phyloP scores from a whole-genome alignment of 2,113 vertebrate species.

The Candoia aspera region DNA sequence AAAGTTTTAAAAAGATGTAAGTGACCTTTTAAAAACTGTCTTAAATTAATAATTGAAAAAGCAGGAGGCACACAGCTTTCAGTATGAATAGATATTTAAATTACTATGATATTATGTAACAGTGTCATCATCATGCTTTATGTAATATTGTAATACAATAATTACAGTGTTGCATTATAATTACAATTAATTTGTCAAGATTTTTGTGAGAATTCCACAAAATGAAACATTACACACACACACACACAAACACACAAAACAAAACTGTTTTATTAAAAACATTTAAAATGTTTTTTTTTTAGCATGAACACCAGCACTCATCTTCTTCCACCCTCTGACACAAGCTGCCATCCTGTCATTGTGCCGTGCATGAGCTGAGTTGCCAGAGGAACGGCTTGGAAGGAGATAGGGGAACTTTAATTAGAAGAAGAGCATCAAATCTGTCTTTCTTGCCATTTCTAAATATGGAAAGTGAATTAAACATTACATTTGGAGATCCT shows the following conservation, averaged over 20 bases:
- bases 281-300: neutral
- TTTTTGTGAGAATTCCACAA: neutral
- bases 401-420: slow-evolving; percentile 48
- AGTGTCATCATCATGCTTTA: neutral
- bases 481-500: slow-evolving; percentile 25
- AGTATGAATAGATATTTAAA: neutral
- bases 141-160: neutral
- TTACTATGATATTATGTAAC: neutral
- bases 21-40: neutral
- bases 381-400: slow-evolving; percentile 20
- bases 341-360: slow-evolving; percentile 13
- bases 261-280: neutral
- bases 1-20: neutral
- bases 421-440: slow-evolving; percentile 38
- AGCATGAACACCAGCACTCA: neutral
- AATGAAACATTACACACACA: neutral
- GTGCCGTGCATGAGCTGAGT: slow-evolving; percentile 20
- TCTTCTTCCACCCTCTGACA: neutral
- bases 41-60: neutral
- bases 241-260: neutral
- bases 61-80: neutral
- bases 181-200: neutral
- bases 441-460: slow-evolving; percentile 21
- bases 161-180: neutral
- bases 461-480: slow-evolving; percentile 24